Percentiles rank a stretch among this genome's conserved stretches.
Evolutionary conservation across 2,797 vertebrate species (phyloP).

Genomic region (Micropoecilia bifurca): DNA sequence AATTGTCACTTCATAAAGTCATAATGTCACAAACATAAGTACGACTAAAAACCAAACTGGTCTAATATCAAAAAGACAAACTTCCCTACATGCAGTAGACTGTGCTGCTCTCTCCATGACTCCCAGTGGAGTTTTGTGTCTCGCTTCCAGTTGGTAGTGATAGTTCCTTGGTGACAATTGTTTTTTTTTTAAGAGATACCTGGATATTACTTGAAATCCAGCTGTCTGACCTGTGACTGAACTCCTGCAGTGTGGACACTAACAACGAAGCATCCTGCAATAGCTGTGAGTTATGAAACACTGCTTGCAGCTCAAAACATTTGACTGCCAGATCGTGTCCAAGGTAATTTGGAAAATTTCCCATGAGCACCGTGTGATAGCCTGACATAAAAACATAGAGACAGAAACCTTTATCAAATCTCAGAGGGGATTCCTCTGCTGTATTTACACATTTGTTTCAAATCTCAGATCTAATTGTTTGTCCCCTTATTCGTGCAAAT

Average conservation of each 20-base stretch:
- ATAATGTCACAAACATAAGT: not conserved
- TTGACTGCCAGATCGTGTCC: not conserved
- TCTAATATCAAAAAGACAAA: not conserved
- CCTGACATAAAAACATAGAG: not conserved
- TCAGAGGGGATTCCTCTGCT: not conserved
- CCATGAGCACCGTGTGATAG: not conserved
- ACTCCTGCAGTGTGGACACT: not conserved
- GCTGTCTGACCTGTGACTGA: not conserved
- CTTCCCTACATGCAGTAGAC: not conserved
- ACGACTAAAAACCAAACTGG: not conserved
- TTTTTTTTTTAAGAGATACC: not conserved
- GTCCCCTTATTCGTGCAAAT: not conserved
- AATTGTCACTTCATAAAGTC: not conserved
- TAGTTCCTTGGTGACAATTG: no score
- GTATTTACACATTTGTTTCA: not conserved
- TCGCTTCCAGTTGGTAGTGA: not conserved
- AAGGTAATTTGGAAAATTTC: not conserved
- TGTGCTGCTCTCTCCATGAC: not conserved
- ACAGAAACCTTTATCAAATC: not conserved
- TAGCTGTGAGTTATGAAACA: not conserved
- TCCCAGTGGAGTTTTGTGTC: not conserved
- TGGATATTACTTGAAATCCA: not conserved
- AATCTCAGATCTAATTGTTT: not conserved
- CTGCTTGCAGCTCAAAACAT: not conserved
- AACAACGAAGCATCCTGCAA: slow-evolving; percentile 2